Base-by-base conservation (phyloP, 2,888 invertebrate genomes). In the Patella ulyssiponensis region DNA sequence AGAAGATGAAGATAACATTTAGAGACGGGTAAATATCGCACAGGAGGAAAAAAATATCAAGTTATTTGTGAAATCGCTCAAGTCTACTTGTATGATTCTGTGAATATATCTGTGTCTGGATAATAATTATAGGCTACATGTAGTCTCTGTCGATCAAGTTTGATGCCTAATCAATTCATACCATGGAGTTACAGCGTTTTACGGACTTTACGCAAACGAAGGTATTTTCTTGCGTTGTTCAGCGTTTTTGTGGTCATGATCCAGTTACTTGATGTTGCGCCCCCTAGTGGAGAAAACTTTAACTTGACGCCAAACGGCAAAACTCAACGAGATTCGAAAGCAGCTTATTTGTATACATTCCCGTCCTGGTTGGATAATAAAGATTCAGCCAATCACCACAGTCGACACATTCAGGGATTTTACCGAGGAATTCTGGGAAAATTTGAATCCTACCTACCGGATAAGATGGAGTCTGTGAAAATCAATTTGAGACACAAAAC, bases 351-450 rank as follows among this genome's bases (percentile, higher is more conserved):
- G 23, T 23, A 64, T 64, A 15, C 64, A 64, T 64, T 64, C 64
- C 64, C 64, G 64, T 64, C 64, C 64, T 64, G 20, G 23, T 64
- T 64, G 64, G 64, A 64, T 64, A 23, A 64, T 23, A 23, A 23
- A 64, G 23, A 23, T 15, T 64, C 64, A 64, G 64, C 64, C 64
- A 64, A 64, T 64, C 64, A 64, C 14, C 64, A 64, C 23, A 64
- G 64, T 64, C 64, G 64, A 64, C 23, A 64, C 20, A 64, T 64
- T 64, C 64, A 64, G 23, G 64, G 64, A 64, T 64, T 64, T 64
- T 64, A 64, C 23, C 64, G 64, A 20, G 64, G 64, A 5, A 64
- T 64, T 20, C 23, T 64, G 64, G 64, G 23, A 64, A 64, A 64
- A 23, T 64, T 64, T 64, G 64, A 64, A 64, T 64, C 64, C 0